Percentiles rank a stretch among this genome's conserved stretches.
These are phyloP conservation scores for Lasioglossum villosulum DNA, from an alignment of 2,888 invertebrate genomes.

Conservation along the genomic window DNA sequence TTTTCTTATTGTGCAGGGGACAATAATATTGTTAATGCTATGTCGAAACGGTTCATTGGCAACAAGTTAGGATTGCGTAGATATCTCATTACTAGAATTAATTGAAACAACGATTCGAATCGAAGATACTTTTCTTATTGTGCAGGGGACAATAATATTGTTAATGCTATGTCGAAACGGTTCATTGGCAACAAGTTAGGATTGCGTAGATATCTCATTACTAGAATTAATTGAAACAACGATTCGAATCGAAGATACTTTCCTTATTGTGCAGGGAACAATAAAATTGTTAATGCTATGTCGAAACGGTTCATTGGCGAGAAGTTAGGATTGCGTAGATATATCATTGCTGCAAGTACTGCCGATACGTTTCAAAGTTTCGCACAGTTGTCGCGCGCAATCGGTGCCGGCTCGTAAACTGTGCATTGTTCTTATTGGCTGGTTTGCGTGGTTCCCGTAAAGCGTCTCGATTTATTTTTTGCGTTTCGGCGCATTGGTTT, in stretches of 20 bases:
- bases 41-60: too few relatives aligned
- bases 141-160: background rate
- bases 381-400: background rate
- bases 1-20: background rate
- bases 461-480: background rate
- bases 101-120: too few relatives aligned
- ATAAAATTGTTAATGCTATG: background rate
- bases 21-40: background rate
- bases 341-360: background rate
- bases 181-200: too few relatives aligned
- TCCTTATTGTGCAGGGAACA: background rate
- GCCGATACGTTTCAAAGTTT: background rate
- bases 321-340: background rate
- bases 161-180: background rate
- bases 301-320: background rate
- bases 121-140: too few relatives aligned
- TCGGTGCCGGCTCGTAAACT: background rate
- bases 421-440: background rate
- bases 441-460: background rate
- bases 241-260: too few relatives aligned
- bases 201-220: too few relatives aligned
- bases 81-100: too few relatives aligned
- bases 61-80: too few relatives aligned
- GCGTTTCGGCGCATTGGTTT: constrained; percentile 1
- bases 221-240: too few relatives aligned